Percentiles rank a stretch among this genome's conserved stretches.
Evolutionary conservation across 2,888 invertebrate species (phyloP).

Genomic region (Cephus runcator): DNA sequence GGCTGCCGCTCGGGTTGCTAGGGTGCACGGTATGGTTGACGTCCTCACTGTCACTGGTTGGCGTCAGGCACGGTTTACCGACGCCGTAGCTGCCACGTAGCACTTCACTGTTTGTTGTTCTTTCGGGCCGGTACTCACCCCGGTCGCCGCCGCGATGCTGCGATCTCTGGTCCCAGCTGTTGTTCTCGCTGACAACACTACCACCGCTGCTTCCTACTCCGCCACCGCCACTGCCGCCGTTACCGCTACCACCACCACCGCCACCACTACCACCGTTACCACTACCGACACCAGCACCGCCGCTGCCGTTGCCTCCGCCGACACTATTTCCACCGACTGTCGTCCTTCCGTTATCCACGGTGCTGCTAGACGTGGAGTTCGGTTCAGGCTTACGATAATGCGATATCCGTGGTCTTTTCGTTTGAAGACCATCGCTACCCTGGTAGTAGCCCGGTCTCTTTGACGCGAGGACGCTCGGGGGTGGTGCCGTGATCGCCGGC

Average conservation of each 20-base stretch:
- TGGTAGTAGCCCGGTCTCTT: constrained; percentile 75
- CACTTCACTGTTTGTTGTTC: constrained; percentile 54
- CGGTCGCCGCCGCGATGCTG: constrained; percentile 33
- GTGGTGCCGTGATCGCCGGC: constrained; percentile 66
- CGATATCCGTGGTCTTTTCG: constrained; percentile 89
- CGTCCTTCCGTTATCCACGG: constrained; percentile 47
- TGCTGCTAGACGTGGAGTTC: constrained; percentile 55
- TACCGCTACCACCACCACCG: constrained; percentile 25
- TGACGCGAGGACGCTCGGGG: constrained; percentile 68
- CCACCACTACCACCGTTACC: constrained; percentile 19
- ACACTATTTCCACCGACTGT: constrained; percentile 33
- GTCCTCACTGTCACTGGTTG: constrained; percentile 50
- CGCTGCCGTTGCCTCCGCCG: constrained; percentile 25
- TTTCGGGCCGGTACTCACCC: constrained; percentile 51
- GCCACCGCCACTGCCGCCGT: constrained; percentile 29
- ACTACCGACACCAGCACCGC: constrained; percentile 11
- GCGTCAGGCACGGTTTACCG: constrained; percentile 43
- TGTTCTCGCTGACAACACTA: constrained; percentile 28
- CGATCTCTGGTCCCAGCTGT: constrained; percentile 38
- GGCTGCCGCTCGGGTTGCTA: constrained; percentile 33
- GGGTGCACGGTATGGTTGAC: constrained; percentile 18
- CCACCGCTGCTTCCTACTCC: constrained; percentile 21
- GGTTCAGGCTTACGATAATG: constrained; percentile 77
- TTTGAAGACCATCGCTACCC: constrained; percentile 70
- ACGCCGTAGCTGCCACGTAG: constrained; percentile 25